Base-by-base conservation (phyloP, 1,140 invertebrate genomes). In the Hormaphis cornu region DNA sequence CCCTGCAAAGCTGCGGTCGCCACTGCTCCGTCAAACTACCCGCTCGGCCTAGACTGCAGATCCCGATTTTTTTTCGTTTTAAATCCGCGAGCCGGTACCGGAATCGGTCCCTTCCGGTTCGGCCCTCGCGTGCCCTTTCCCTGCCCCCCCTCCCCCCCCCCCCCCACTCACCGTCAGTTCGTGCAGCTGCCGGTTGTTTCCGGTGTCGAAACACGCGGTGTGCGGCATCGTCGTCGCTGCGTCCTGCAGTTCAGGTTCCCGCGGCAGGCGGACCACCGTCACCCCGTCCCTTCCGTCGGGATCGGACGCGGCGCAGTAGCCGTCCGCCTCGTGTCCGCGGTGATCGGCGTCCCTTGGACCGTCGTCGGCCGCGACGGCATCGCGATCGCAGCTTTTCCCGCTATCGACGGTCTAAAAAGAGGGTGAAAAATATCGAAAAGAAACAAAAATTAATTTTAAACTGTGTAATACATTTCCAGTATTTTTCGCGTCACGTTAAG, bases 91-190 rank as follows among this genome's bases (percentile, higher is more conserved):
- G n/a, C n/a, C n/a, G n/a, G n/a, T n/a, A n/a, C n/a, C n/a, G n/a
- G n/a, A n/a, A 63, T 12, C 30, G 44, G 30, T 44, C 35, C 12
- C 26, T 28, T 59, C 3, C 54, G 35, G 18, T 4, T 77, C 69
- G 78, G 78, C 24, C 78, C 75, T 54, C 78, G 77, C 69, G 76
- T 76, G n/a, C 75, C 76, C 73, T 73, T 48, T 5, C 56, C 16
- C 74, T 70, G 78, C 78, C 69, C 78, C 78, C 24, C 78, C 75
- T 54, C 78, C 77, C 69, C 76, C 76, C 16, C 75, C 76, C 73
- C 73, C 48, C 5, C 56, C 16, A 50, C 30, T 44, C 22, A 48
- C 61, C 28, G 61, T 66, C 18, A 66, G 35, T 16, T 66, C 28
- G 24, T 66, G 44, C 26, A 66, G 28, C 24, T 48, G 61, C 22